Percentiles rank a stretch among this genome's conserved stretches.
phyloP scores from a whole-genome alignment of 2,797 vertebrate genomes.

The Amazonetta brasiliensis region DNA sequence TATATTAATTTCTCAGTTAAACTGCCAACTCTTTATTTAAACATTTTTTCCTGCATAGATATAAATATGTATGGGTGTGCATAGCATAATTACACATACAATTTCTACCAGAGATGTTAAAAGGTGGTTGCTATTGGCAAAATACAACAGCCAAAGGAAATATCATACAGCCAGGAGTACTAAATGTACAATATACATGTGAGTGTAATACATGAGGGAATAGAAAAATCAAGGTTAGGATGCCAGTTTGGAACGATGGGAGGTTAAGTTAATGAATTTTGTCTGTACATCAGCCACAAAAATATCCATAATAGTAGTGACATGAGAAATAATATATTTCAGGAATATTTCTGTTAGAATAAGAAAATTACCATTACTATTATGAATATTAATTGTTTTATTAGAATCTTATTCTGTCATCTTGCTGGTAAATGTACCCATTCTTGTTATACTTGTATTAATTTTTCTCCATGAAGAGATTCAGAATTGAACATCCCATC shows the following conservation, averaged over 20 bases:
- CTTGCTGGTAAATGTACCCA: neutral
- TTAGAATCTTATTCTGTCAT: neutral
- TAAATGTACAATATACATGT: neutral
- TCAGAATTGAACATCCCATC: neutral
- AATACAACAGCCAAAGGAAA: neutral
- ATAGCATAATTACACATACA: neutral
- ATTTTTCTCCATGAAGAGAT: slow-evolving; percentile 6
- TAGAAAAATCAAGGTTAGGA: neutral
- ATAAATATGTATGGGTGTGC: neutral
- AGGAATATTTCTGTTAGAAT: neutral
- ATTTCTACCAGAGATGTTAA: neutral
- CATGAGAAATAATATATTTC: neutral
- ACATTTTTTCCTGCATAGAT: neutral
- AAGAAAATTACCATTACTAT: neutral
- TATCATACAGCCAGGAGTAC: neutral
- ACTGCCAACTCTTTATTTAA: neutral
- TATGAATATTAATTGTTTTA: neutral
- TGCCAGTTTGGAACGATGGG: neutral
- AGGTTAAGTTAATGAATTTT: neutral
- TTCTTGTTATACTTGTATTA: neutral
- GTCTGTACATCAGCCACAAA: neutral
- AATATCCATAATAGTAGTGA: neutral
- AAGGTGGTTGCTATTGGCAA: neutral
- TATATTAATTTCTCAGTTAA: neutral
- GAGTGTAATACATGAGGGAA: neutral